Percentiles rank a stretch among this genome's conserved stretches.
Conservation (phyloP, 1,140 invertebrate species). For the Amyelois transitella region DNA sequence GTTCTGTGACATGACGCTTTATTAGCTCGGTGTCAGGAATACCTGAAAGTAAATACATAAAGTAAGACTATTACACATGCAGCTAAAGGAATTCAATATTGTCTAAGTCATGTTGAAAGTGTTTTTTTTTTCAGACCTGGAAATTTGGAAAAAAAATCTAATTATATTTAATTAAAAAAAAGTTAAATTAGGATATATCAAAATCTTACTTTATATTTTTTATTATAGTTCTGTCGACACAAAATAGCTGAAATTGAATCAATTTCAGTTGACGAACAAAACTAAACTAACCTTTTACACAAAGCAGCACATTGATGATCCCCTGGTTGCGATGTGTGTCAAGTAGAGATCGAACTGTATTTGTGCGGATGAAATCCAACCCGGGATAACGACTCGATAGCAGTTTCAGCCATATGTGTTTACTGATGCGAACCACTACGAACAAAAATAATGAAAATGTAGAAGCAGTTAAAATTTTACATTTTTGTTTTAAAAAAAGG, state of each 20-base stretch:
- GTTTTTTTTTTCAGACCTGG: no score
- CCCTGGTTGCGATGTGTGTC: conserved; percentile 82
- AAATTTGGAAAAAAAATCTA: no score
- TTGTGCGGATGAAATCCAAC: conserved; percentile 78
- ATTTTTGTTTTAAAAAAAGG: no score
- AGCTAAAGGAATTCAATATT: no score
- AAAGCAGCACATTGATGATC: conserved; percentile 79
- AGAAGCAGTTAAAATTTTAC: not conserved
- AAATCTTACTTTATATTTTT: no score
- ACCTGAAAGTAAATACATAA: conserved; percentile 25
- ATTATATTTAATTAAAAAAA: no score
- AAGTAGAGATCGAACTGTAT: conserved; percentile 78
- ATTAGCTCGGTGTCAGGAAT: conserved; percentile 63
- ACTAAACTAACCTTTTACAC: conserved; percentile 72
- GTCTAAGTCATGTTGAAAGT: no score
- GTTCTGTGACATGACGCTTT: conserved; percentile 59
- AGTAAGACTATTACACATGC: no score
- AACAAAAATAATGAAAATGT: conserved; percentile 13
- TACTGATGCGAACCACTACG: conserved; percentile 60
- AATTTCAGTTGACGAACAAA: no score
- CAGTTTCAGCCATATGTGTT: conserved; percentile 64
- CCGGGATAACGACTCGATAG: conserved; percentile 75
- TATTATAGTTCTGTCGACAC: no score
- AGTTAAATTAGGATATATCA: no score
- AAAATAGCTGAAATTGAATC: no score